Percentiles rank a stretch among this genome's conserved stretches.
Conservation (phyloP, 2,888 invertebrate genomes). For the Synergus umbraculus region DNA sequence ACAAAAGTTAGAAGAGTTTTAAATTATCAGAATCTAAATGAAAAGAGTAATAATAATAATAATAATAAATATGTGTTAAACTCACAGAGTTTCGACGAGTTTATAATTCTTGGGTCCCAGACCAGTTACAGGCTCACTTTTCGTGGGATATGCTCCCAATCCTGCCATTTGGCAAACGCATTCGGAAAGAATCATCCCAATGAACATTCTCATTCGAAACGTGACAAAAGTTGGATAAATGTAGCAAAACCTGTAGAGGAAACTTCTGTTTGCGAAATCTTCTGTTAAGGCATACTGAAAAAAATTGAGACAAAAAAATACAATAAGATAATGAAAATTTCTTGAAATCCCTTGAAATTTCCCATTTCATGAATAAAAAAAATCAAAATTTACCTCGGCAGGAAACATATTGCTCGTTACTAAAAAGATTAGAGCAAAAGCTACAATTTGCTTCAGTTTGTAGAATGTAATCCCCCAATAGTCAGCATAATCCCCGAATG, state of each 20-base stretch:
- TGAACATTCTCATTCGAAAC: conserved; percentile 94
- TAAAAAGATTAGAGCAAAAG: conserved; percentile 84
- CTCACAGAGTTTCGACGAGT: conserved; percentile 81
- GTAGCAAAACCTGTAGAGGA: conserved; percentile 89
- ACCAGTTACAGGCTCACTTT: conserved; percentile 86
- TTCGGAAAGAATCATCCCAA: conserved; percentile 93
- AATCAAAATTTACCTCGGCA: conserved; percentile 81
- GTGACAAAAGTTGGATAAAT: conserved; percentile 92
- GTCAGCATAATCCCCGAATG: conserved; percentile 83
- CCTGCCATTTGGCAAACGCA: conserved; percentile 95
- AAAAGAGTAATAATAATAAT: background rate
- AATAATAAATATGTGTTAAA: conserved; percentile 6
- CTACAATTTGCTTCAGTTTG: conserved; percentile 83
- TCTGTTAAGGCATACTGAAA: conserved; percentile 88
- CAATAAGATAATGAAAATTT: too few relatives aligned
- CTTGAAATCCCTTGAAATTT: too few relatives aligned
- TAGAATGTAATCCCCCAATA: conserved; percentile 82
- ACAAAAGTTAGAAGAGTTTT: conserved; percentile 42
- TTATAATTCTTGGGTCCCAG: conserved; percentile 89
- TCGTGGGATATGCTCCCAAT: conserved; percentile 92
- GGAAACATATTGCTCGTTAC: conserved; percentile 85
- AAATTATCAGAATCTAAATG: background rate
- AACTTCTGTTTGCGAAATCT: conserved; percentile 86
- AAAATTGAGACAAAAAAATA: conserved; percentile 9
- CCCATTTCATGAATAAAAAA: background rate